Base-by-base conservation (phyloP, 37 sponge, comb jelly and placozoan species). In the Crambe crambe region DNA sequence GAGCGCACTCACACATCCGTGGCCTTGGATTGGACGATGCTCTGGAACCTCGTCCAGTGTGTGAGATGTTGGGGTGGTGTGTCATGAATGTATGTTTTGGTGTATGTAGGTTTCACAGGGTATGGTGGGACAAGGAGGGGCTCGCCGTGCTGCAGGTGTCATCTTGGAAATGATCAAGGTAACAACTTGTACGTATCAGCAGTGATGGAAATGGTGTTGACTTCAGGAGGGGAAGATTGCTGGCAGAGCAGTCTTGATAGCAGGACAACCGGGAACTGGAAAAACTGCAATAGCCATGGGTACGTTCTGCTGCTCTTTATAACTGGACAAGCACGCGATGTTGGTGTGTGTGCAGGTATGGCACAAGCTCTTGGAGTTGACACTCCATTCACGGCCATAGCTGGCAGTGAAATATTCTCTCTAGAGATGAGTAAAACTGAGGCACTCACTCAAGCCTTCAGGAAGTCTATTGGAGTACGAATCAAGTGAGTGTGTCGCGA, bases 221-320 rank as follows among this genome's bases (percentile, higher is more conserved):
- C 58, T 30, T 35, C 59, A 90, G 91, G 99, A 95, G 30, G 99
- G 96, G 2, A 95, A 95, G 77, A 98, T 98, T 72, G 94, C 99
- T 47, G 99, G 99, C 0, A 37, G 99, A 74, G 99, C 94, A 8
- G 86, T 93, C 2, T 82, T 98, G 32, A 95, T 98, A 25, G 99
- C 94, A 39, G 99, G 96, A 9, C 92, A 94, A 59, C 97, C 95
- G 6, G 95, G 97, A 2, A 96, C 94, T 22, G 97, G 97, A 20
- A 96, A 96, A 75, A 96, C 98, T 43, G 98, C 98, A 56, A 97
- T 97, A 57, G 98, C 98, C 32, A 97, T 97, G 98, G 98, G 97
- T 84, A 68, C 2, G 61, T 69, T 30, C 9, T 30, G 54, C 15
- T 9, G 54, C 15, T 51, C 9, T 9, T 15, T 15, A 51, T 51